Base-by-base conservation (phyloP, 2,113 vertebrate genomes). In the Acrocephalus kingi region DNA sequence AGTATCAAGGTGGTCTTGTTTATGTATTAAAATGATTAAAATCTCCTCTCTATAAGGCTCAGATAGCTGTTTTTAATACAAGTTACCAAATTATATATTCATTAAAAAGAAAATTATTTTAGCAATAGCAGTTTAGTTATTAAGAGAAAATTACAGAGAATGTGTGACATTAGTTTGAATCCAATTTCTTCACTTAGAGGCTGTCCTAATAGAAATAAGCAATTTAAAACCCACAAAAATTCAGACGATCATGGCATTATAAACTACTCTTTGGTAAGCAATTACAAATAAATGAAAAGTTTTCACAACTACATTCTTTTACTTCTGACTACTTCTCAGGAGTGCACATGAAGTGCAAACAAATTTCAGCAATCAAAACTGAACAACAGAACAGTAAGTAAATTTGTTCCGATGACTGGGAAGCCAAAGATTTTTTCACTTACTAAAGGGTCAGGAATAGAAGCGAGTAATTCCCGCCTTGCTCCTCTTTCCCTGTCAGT, bases 361-460 rank as follows among this genome's bases (percentile, higher is more conserved):
- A 45, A 68, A 59, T 28, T 66, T 87, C 59, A 25, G 21, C 25
- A 58, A 55, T 46, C 37, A 87, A 89, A 90, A 81, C 13, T 41
- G 33, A 93, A 61, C 19, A 23, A 39, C 2, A 4, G 0, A 67
- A 45, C 21, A 56, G 25, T 12, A 80, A 74, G 80, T 76, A 51
- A 24, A 16, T 7, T 20, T 62, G 0, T 48, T 71, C 10, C 14
- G 46, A 6, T 0, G 2, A 30, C 13, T 9, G 20, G 10, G 8
- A 25, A 66, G 25, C 8, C 54, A 39, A 80, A 37, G 3, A 18
- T 45, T 52, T 68, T 75, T 67, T 62, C 17, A 6, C 10, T 78
- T 66, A 10, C 12, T 37, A 14, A 74, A 66, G 12, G 6, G 1
- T 33, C 18, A 45, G 27, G 31, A 74, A 81, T 23, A 25, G n/a